These are phyloP conservation scores for Pogonocherus hispidulus DNA, from an alignment of 2,888 invertebrate species.

Conservation along the genomic window DNA sequence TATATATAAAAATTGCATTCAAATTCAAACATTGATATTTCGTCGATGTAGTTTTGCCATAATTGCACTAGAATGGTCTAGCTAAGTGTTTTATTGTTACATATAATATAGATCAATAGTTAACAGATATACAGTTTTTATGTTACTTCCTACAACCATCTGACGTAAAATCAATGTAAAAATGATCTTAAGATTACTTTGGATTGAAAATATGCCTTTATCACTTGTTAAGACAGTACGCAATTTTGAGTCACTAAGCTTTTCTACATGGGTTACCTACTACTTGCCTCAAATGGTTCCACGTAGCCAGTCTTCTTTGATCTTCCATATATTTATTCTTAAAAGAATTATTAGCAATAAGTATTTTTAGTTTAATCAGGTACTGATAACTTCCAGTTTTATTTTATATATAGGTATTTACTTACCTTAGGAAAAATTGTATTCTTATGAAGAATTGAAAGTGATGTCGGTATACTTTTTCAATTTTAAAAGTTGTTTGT, in stretches of 20 bases:
- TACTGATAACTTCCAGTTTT: constrained; percentile 14
- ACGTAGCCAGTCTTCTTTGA: background rate
- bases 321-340: constrained; percentile 22
- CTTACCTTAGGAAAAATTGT: background rate
- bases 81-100: constrained; percentile 61
- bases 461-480: constrained; percentile 44
- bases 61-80: constrained; percentile 55
- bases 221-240: constrained; percentile 25
- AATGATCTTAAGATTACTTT: constrained; percentile 48
- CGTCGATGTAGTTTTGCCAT: constrained; percentile 53
- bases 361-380: background rate
- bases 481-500: constrained; percentile 46
- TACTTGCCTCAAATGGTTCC: constrained; percentile 14
- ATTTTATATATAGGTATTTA: background rate
- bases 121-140: constrained; percentile 53
- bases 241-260: background rate
- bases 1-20: constrained; percentile 12
- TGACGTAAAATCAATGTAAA: constrained; percentile 47
- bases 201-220: constrained; percentile 47
- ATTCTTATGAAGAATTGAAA: background rate
- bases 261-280: constrained; percentile 3
- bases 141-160: constrained; percentile 44
- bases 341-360: constrained; percentile 9
- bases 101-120: constrained; percentile 57
- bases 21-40: constrained; percentile 50